A percentile compares a stretch with the other conserved stretches of the same genome.
Conservation (phyloP, 2,888 invertebrate genomes). For the Eilema caniola region DNA sequence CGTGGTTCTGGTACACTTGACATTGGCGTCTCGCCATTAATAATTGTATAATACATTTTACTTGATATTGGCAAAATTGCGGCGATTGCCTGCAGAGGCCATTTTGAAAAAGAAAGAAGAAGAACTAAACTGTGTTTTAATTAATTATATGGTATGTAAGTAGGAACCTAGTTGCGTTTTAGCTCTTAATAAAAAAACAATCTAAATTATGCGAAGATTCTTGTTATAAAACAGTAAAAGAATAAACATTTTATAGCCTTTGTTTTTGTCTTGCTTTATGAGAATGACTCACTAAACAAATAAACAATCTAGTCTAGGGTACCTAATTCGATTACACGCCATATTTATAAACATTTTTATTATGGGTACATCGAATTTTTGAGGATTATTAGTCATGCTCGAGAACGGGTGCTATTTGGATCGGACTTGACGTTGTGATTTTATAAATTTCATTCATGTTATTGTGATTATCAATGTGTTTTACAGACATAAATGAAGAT, state of each 20-base stretch:
- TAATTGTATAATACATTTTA: no score
- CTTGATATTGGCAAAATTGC: no score
- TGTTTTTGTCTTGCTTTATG: constrained; percentile 30
- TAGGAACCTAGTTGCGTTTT: constrained; percentile 33
- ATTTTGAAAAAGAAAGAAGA: no score
- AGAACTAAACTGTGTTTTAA: no score
- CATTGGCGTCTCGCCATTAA: no score
- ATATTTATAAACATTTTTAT: background rate
- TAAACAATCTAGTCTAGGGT: background rate
- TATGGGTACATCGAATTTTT: background rate
- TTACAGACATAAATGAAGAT: no score
- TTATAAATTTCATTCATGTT: no score
- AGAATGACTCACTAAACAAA: constrained; percentile 21
- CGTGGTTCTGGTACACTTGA: no score
- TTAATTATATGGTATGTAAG: no score
- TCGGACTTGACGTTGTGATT: background rate
- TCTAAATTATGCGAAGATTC: constrained; percentile 25
- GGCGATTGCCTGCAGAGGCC: no score
- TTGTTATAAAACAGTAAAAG: constrained; percentile 35
- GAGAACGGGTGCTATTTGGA: background rate
- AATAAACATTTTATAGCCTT: constrained; percentile 14
- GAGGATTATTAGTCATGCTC: background rate
- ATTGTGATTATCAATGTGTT: no score
- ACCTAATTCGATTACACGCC: background rate
- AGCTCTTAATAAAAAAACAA: constrained; percentile 32